Evolutionary conservation across 2,113 vertebrate genomes (phyloP).

Genomic region (Cynopterus brachyotis): DNA sequence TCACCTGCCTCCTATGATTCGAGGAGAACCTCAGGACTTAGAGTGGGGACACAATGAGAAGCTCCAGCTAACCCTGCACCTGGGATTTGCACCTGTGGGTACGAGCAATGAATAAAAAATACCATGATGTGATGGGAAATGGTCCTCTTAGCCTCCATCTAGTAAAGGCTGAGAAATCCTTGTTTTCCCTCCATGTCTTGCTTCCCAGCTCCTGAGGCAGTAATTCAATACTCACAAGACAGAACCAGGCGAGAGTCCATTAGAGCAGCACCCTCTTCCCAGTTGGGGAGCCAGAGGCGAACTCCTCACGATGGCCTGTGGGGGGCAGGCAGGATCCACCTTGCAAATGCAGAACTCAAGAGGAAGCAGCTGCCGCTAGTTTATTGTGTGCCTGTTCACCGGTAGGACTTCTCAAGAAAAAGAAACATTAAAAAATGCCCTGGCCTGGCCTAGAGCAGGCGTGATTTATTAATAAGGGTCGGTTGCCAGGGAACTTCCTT

Average conservation of each 20-base stretch:
- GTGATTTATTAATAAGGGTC: slow-evolving; percentile 50
- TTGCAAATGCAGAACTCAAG: background rate
- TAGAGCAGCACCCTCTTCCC: background rate
- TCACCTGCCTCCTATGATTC: background rate
- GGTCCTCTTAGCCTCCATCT: background rate
- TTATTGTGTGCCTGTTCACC: background rate
- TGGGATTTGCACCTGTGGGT: background rate
- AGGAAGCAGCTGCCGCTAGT: background rate
- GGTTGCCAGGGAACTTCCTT: slow-evolving; percentile 41
- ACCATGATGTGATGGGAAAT: background rate
- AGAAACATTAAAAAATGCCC: background rate
- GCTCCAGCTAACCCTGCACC: background rate
- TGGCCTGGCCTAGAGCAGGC: background rate
- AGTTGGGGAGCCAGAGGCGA: background rate
- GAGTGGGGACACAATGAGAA: background rate
- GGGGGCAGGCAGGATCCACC: background rate
- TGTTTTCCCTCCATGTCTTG: background rate
- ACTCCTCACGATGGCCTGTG: background rate
- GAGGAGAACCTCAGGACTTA: background rate
- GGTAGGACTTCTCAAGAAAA: background rate
- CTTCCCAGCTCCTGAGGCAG: background rate
- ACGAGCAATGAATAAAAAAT: background rate
- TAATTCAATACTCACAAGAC: background rate
- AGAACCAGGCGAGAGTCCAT: background rate
- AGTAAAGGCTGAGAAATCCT: background rate